Conservation (phyloP, 2,888 invertebrate species). For the Drosophila demipolita region DNA sequence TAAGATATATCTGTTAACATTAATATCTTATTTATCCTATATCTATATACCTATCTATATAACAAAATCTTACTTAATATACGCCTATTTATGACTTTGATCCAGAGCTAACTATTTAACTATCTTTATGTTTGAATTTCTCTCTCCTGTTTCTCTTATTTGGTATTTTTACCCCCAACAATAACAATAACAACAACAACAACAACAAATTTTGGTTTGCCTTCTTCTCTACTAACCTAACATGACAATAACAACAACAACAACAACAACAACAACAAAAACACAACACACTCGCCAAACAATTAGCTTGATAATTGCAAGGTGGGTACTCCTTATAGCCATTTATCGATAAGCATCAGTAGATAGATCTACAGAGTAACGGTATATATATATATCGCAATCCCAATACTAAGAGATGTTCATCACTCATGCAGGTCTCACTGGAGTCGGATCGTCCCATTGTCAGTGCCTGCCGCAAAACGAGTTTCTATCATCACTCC, state of each 20-base stretch:
- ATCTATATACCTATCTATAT: background rate
- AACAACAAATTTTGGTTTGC: slow-evolving; percentile 29
- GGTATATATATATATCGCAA: background rate
- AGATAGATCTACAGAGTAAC: background rate
- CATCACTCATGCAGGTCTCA: slow-evolving; percentile 82
- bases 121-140: slow-evolving; percentile 59
- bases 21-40: no score
- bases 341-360: slow-evolving; percentile 13
- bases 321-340: slow-evolving; percentile 62
- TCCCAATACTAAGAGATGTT: slow-evolving; percentile 22
- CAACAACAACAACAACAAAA: slow-evolving; percentile 15
- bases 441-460: slow-evolving; percentile 84
- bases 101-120: slow-evolving; percentile 43
- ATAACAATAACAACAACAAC: slow-evolving; percentile 28
- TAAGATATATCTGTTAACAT: no score
- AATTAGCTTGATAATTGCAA: slow-evolving; percentile 77
- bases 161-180: slow-evolving; percentile 20
- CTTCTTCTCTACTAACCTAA: slow-evolving; percentile 29
- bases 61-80: slow-evolving; percentile 9
- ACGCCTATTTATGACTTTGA: slow-evolving; percentile 23
- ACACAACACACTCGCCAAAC: slow-evolving; percentile 41
- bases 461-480: slow-evolving; percentile 84
- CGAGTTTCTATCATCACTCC: slow-evolving; percentile 82
- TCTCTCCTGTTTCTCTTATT: slow-evolving; percentile 45
- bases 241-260: slow-evolving; percentile 19